Evolutionary conservation across 2,888 invertebrate genomes (phyloP).

Genomic region (Eurois occulta): DNA sequence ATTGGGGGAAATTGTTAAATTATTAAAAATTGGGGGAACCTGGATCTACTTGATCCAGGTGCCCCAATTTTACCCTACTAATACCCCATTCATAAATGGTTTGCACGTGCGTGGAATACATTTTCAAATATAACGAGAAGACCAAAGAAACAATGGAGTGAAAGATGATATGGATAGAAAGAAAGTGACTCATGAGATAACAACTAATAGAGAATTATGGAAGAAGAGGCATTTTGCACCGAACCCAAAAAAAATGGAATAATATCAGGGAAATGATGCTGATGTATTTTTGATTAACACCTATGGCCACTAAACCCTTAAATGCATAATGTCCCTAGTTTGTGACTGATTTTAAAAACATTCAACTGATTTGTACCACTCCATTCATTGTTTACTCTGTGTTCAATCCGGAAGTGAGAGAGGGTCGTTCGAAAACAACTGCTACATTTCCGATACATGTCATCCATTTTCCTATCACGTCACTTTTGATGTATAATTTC

Average conservation of each 20-base stretch:
- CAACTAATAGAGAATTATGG: neutral
- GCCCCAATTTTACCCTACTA: too few relatives aligned
- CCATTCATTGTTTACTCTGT: too few relatives aligned
- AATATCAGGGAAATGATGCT: neutral
- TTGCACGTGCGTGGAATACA: too few relatives aligned
- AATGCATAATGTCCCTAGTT: neutral
- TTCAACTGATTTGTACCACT: conserved; percentile 8
- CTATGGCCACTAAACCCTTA: neutral
- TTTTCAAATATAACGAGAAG: neutral
- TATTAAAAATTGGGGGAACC: too few relatives aligned
- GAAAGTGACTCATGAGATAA: neutral
- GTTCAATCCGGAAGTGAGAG: conserved; percentile 5
- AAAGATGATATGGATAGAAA: neutral
- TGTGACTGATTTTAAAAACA: neutral
- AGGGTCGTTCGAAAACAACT: conserved; percentile 44
- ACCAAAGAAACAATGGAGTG: neutral
- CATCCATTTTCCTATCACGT: conserved; percentile 48
- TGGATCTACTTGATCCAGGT: too few relatives aligned
- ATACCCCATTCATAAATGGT: neutral
- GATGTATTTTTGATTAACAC: neutral
- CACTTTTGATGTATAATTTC: conserved; percentile 59
- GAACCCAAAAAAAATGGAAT: neutral
- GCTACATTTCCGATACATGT: conserved; percentile 55
- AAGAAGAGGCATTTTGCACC: neutral
- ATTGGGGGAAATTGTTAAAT: too few relatives aligned